Conservation (phyloP, 2,888 invertebrate genomes). For the Eupithecia dodoneata region DNA sequence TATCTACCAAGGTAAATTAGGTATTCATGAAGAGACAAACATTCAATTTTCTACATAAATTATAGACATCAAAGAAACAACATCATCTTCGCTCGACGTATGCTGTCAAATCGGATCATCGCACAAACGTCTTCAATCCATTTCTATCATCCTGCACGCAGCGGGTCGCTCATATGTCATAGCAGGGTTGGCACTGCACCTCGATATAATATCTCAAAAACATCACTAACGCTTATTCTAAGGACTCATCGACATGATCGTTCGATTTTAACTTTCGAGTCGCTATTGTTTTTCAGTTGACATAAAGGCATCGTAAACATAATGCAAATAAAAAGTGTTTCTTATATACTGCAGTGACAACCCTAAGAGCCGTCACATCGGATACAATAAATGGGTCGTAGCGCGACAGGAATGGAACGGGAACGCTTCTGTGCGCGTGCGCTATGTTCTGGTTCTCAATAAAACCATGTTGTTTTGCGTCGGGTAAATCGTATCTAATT, state of each 20-base stretch:
- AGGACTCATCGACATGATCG: not conserved
- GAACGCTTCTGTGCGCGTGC: slow-evolving; percentile 57
- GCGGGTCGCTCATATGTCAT: slow-evolving; percentile 22
- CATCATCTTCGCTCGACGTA: slow-evolving; percentile 18
- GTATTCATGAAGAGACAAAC: not conserved
- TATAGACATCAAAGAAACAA: slow-evolving; percentile 24
- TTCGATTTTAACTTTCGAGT: not conserved
- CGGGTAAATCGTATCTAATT: slow-evolving; percentile 27
- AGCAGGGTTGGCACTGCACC: slow-evolving; percentile 24
- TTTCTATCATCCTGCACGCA: slow-evolving; percentile 33
- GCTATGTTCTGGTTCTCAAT: slow-evolving; percentile 36
- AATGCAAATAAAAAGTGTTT: not conserved
- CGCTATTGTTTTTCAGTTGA: not conserved
- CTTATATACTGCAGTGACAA: slow-evolving; percentile 8
- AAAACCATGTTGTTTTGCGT: slow-evolving; percentile 30
- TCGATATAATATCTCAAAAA: not conserved
- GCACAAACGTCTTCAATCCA: slow-evolving; percentile 30
- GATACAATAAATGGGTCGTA: slow-evolving; percentile 58
- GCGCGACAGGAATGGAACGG: slow-evolving; percentile 59
- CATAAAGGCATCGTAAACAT: not conserved
- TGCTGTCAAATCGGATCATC: slow-evolving; percentile 36
- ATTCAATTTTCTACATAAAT: not conserved
- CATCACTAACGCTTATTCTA: slow-evolving; percentile 5
- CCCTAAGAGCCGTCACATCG: slow-evolving; percentile 55
- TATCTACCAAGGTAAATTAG: not conserved